Conservation (phyloP, 2,113 vertebrate genomes). For the Eonycteris spelaea region DNA sequence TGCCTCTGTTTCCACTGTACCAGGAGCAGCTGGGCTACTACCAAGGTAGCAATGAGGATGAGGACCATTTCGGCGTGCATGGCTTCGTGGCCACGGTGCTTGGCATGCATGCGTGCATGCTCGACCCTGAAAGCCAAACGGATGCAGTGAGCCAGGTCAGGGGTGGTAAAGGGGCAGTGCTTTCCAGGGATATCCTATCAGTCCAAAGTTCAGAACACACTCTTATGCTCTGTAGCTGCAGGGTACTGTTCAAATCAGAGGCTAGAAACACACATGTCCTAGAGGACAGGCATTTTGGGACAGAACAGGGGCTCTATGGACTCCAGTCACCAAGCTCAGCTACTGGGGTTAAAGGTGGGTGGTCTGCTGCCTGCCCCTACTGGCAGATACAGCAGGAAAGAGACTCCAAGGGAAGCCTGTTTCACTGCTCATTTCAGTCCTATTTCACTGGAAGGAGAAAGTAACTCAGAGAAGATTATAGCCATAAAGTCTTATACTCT, state of each 20-base stretch:
- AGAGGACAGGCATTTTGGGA: background rate
- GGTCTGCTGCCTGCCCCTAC: background rate
- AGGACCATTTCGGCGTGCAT: slow-evolving; percentile 99
- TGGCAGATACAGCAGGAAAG: background rate
- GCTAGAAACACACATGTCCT: background rate
- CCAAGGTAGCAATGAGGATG: slow-evolving; percentile 96
- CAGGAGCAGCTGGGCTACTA: slow-evolving; percentile 95
- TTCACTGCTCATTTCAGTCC: background rate
- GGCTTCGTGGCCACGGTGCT: slow-evolving; percentile 97
- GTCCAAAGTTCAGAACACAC: background rate
- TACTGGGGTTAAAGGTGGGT: background rate
- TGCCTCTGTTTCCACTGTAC: slow-evolving; percentile 99
- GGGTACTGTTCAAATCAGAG: background rate
- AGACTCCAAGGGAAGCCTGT: background rate
- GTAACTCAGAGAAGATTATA: slow-evolving; percentile 1
- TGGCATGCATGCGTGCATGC: slow-evolving; percentile 97
- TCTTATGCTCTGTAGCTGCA: background rate
- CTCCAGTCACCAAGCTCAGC: background rate
- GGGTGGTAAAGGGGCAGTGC: background rate
- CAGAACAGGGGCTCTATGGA: background rate
- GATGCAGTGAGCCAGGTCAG: background rate
- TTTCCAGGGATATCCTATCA: background rate
- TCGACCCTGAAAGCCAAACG: slow-evolving; percentile 89
- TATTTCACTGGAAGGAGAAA: slow-evolving; percentile 47
- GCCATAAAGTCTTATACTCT: slow-evolving; percentile 15